Percentiles rank a stretch among this genome's conserved stretches.
Evolutionary conservation across 2,888 invertebrate genomes (phyloP).

Genomic region (Arctia plantaginis): DNA sequence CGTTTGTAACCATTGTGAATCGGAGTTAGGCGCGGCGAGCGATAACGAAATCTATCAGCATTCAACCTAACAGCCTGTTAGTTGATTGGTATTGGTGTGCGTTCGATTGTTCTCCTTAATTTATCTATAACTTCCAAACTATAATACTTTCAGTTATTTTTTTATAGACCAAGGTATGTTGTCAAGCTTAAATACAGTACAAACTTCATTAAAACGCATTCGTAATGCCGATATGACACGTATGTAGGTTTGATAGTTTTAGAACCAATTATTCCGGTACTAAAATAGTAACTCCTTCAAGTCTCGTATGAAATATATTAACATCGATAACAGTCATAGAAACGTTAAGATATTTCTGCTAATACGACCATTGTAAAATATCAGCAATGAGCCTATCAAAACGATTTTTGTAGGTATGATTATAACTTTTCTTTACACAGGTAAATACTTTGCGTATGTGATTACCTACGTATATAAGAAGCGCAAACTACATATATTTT

Average conservation of each 20-base stretch:
- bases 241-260: not conserved
- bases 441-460: not conserved
- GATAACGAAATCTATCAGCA: conserved; percentile 68
- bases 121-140: conserved; percentile 26
- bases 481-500: not conserved
- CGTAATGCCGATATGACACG: conserved; percentile 3
- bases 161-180: not conserved
- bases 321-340: not conserved
- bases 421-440: not conserved
- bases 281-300: not conserved
- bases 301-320: not conserved
- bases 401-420: not conserved
- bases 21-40: conserved; percentile 62
- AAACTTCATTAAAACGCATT: conserved; percentile 3
- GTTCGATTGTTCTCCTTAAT: conserved; percentile 38
- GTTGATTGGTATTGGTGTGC: conserved; percentile 32
- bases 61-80: conserved; percentile 38
- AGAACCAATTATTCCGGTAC: conserved; percentile 13
- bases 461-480: not conserved
- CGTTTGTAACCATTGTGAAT: conserved; percentile 60
- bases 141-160: not conserved
- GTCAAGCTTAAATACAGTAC: not conserved
- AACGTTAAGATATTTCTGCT: not conserved
- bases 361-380: not conserved
- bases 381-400: not conserved